A percentile compares a stretch with the other conserved stretches of the same genome.
Conservation (phyloP, 2,113 vertebrate genomes). For the Camarhynchus parvulus region DNA sequence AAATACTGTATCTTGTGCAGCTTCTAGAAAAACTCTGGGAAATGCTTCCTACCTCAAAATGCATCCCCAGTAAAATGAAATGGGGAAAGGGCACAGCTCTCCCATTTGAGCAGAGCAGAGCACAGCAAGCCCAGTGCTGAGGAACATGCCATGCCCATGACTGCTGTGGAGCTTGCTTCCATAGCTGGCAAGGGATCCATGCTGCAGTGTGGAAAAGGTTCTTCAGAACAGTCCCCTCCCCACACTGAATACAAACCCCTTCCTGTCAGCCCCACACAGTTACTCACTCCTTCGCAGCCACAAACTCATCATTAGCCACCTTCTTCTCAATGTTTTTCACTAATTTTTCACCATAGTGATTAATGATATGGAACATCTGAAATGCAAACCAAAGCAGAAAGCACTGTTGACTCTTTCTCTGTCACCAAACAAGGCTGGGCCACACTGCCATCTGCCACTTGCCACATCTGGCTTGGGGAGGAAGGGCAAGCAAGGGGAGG, state of each 20-base stretch:
- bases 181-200: background rate
- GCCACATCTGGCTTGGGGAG: too few species aligned
- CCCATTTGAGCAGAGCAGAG: background rate
- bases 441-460: background rate
- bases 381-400: conserved; percentile 15
- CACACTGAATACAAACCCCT: background rate
- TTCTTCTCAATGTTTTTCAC: conserved; percentile 72
- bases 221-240: background rate
- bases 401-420: background rate
- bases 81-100: background rate
- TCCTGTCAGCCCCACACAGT: background rate
- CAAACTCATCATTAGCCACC: conserved; percentile 56
- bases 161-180: background rate
- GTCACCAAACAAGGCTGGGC: background rate
- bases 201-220: background rate
- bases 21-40: background rate
- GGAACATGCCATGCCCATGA: background rate
- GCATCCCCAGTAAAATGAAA: background rate
- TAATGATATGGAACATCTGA: conserved; percentile 84
- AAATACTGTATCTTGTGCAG: background rate
- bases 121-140: background rate
- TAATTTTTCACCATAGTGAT: conserved; percentile 72
- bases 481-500: background rate
- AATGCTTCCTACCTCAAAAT: background rate
- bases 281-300: conserved; percentile 74